Conservation (phyloP, 2,797 vertebrate genomes). For the Amblyraja radiata region DNA sequence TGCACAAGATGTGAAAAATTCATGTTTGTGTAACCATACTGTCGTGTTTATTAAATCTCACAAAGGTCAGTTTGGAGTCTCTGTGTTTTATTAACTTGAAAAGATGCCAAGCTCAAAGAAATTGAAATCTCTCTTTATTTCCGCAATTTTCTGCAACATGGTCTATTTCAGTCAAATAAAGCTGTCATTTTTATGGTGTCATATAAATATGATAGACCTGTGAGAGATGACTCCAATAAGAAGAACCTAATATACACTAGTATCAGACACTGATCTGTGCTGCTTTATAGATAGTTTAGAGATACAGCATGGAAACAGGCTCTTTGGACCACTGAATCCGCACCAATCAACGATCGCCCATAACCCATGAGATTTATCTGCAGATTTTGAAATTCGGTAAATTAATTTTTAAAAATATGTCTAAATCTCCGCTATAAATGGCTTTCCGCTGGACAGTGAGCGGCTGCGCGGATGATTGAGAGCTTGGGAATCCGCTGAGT, state of each 20-base stretch:
- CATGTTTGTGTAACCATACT: background rate
- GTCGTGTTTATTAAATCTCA: background rate
- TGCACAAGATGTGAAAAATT: background rate
- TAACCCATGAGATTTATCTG: no score
- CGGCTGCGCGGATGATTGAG: no score
- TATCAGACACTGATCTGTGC: background rate
- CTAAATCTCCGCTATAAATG: no score
- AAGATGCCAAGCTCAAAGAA: background rate
- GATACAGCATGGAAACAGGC: no score
- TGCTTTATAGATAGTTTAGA: background rate
- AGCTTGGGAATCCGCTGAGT: no score
- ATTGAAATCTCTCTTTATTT: background rate
- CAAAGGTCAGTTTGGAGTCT: background rate
- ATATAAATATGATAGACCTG: background rate
- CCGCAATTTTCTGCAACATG: background rate
- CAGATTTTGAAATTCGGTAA: no score
- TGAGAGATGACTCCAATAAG: background rate
- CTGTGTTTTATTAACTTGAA: background rate
- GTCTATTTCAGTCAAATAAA: background rate
- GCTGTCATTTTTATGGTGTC: background rate
- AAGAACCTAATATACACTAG: background rate
- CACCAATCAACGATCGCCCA: no score
- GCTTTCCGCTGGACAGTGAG: no score
- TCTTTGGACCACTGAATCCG: no score
- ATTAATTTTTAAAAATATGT: no score